Evolutionary conservation across 2,113 vertebrate species (phyloP).

Genomic region (Oriolus oriolus): DNA sequence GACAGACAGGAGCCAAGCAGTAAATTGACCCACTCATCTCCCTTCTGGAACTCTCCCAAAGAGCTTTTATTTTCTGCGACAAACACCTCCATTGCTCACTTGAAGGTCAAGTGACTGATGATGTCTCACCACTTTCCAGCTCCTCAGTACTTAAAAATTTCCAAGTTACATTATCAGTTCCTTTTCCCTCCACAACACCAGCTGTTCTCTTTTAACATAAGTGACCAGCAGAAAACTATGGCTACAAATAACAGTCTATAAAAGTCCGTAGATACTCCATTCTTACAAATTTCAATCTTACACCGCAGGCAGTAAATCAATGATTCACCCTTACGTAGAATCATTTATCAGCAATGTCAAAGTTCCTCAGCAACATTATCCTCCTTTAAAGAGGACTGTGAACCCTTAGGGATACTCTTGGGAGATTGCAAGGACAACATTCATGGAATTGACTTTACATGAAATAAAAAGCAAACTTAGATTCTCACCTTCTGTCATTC

Average conservation of each 20-base stretch:
- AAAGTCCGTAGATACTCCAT: neutral
- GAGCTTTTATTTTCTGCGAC: neutral
- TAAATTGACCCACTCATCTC: slow-evolving; percentile 44
- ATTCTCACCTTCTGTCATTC: neutral
- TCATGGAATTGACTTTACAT: neutral
- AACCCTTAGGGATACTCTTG: neutral
- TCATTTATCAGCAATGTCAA: slow-evolving; percentile 39
- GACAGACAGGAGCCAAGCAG: slow-evolving; percentile 35
- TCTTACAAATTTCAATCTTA: slow-evolving; percentile 31
- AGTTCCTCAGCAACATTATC: neutral
- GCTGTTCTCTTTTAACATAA: neutral
- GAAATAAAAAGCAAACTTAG: neutral
- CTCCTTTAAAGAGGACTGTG: neutral
- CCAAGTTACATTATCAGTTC: neutral
- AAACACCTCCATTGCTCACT: slow-evolving; percentile 23
- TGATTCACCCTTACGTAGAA: neutral
- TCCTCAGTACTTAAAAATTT: slow-evolving; percentile 14
- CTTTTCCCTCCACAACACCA: neutral
- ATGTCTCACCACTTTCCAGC: neutral
- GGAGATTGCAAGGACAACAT: neutral
- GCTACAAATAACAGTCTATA: slow-evolving; percentile 9
- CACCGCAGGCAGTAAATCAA: slow-evolving; percentile 28
- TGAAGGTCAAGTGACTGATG: slow-evolving; percentile 40
- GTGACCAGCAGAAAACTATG: neutral
- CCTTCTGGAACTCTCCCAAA: slow-evolving; percentile 12